Evolutionary conservation across 2,888 invertebrate species (phyloP), one percentile per base, ranked within the genome.

Genomic region (Cyrtodaria siliqua): DNA sequence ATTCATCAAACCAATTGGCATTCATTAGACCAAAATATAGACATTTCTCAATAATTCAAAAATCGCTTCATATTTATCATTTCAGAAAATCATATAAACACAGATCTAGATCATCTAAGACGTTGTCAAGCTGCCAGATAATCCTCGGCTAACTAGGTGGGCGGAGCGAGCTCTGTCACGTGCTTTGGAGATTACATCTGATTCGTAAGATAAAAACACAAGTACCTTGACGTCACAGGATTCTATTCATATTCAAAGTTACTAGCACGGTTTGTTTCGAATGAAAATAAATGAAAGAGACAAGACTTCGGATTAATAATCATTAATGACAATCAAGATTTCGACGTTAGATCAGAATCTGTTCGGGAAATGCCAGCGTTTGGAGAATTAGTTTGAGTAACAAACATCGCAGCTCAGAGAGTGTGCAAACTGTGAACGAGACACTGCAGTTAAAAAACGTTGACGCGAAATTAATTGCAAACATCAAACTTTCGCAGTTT

Each of bases 71-170:
- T 57, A 20, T 40, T 72, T 72, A 66, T 60, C 49, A 29, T 71
- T 72, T 61, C 66, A 66, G 66, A 50, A 61, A 72, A 66, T 60
- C 72, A 52, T 60, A 59, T 23, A n/a, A 33, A 16, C 26, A 33
- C 61, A 60, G 75, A 79, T 76, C 69, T 33, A 53, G 62, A 69
- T 69, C 63, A 52, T 57, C 29, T 42, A 33, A 40, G 64, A 61
- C 66, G 66, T 56, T 76, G 73, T 57, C 66, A 66, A 76, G 47
- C 69, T 56, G 52, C 64, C 57, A 69, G 69, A 70, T 76, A 62
- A 68, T 56, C 61, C 23, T n/a, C 53, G 59, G 26, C 50, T 66
- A 69, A 59, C 68, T 33, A 66, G 24, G 44, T 57, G 52, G 80
- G 80, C 50, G 80, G 80, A 73, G 76, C 62, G 14, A 55, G 23